phyloP scores from a whole-genome alignment of 2,888 invertebrate species.

The Coleophora deauratella region DNA sequence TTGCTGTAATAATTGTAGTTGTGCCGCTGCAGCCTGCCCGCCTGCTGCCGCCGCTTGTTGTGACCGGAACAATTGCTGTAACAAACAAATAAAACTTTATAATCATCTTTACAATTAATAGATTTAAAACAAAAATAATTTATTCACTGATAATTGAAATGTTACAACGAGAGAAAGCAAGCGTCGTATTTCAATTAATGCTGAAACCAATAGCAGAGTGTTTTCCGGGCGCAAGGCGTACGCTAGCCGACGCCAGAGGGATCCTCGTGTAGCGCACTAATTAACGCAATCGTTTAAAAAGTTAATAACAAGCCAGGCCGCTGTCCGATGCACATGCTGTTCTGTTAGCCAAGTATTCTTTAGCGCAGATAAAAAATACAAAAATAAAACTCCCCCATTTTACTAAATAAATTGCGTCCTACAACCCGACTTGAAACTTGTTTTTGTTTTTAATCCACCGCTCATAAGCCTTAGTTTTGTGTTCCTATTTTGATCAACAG shows the following conservation, averaged over 20 bases:
- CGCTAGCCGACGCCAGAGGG: conserved; percentile 49
- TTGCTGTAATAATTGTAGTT: conserved; percentile 81
- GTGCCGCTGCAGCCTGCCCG: conserved; percentile 78
- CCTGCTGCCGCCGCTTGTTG: conserved; percentile 83
- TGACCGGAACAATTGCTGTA: conserved; percentile 91
- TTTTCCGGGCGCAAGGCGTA: conserved; percentile 29
- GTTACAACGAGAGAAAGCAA: too few relatives aligned
- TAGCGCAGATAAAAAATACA: conserved; percentile 15
- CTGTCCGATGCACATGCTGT: conserved; percentile 56
- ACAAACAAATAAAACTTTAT: conserved; percentile 34
- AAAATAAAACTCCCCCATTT: conserved; percentile 1
- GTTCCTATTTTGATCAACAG: too few relatives aligned
- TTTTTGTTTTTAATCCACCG: too few relatives aligned
- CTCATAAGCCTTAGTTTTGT: too few relatives aligned
- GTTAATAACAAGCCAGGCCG: conserved; percentile 56
- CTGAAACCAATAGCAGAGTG: conserved; percentile 46
- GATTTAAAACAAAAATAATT: not conserved
- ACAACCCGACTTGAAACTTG: not conserved
- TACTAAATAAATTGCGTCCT: not conserved
- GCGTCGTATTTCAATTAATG: conserved; percentile 53
- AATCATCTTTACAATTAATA: not conserved
- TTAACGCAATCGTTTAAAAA: conserved; percentile 70
- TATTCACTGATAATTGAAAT: too few relatives aligned
- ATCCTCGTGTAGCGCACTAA: conserved; percentile 53
- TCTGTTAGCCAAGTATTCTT: conserved; percentile 22